A percentile compares a stretch with the other conserved stretches of the same genome.
Conservation (phyloP, 2,797 vertebrate species). For the Amniataba percoides region DNA sequence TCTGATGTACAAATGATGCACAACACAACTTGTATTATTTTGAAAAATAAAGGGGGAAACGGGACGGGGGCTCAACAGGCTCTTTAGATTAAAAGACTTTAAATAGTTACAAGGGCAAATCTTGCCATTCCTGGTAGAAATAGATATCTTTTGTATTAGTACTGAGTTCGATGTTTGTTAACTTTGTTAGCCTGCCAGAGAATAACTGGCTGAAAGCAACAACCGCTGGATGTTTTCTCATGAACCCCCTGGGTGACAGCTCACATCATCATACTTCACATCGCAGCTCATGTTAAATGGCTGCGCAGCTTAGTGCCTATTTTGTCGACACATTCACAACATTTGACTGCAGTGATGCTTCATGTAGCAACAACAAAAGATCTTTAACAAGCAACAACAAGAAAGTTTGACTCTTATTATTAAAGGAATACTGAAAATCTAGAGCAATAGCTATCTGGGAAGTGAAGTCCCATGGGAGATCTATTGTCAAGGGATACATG, state of each 20-base stretch:
- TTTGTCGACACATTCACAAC: not conserved
- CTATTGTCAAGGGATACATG: conserved; percentile 17
- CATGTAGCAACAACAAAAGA: conserved; percentile 1
- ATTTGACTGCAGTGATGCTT: not conserved
- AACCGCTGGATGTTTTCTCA: too few relatives aligned
- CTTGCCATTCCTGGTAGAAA: not conserved
- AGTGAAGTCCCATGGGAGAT: conserved; percentile 19
- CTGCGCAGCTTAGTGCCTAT: not conserved
- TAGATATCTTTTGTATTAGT: too few relatives aligned
- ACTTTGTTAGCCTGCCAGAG: not conserved
- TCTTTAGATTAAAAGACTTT: too few relatives aligned
- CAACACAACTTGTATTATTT: not conserved
- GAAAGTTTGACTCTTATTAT: conserved; percentile 9
- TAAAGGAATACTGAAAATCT: conserved; percentile 9
- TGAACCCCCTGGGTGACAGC: not conserved
- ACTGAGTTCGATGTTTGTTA: not conserved
- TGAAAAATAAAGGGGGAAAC: not conserved
- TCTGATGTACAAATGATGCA: not conserved
- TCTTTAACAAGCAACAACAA: conserved; percentile 18
- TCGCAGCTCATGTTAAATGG: not conserved
- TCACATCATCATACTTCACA: not conserved
- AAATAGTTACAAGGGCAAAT: not conserved
- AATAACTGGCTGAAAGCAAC: not conserved
- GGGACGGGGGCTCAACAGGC: too few relatives aligned
- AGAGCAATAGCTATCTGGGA: conserved; percentile 15